Percentiles rank a stretch among this genome's conserved stretches.
Conservation (phyloP, 2,888 invertebrate genomes). For the Euplexia lucipara region DNA sequence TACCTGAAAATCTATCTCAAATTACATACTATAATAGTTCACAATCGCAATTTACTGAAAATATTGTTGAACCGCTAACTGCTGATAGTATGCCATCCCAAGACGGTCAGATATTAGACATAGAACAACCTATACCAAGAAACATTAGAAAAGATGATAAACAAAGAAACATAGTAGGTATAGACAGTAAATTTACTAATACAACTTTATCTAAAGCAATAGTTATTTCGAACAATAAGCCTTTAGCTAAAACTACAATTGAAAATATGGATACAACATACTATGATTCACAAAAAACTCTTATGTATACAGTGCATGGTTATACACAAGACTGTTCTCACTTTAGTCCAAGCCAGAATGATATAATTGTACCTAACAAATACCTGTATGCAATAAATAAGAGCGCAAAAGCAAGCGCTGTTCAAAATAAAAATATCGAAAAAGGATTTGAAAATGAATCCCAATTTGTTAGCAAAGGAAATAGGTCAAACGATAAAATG, state of each 20-base stretch:
- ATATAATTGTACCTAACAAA: conserved; percentile 65
- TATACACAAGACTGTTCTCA: conserved; percentile 69
- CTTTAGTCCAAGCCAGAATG: conserved; percentile 74
- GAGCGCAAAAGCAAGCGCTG: conserved; percentile 4
- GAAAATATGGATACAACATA: conserved; percentile 19
- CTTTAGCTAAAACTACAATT: background rate
- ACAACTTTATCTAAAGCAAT: background rate
- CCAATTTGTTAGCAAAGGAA: background rate
- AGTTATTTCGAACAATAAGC: background rate
- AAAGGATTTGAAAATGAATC: background rate
- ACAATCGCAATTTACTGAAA: background rate
- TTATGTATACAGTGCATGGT: conserved; percentile 63
- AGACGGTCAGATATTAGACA: background rate
- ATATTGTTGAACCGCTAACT: background rate
- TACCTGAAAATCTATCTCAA: conserved; percentile 40
- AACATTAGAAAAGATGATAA: background rate
- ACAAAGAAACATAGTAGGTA: background rate
- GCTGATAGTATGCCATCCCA: background rate
- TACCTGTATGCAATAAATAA: conserved; percentile 58
- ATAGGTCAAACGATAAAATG: background rate
- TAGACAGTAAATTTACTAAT: background rate
- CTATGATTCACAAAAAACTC: conserved; percentile 67
- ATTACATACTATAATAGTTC: conserved; percentile 35
- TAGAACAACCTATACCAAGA: background rate
- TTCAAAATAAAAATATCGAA: background rate